A percentile compares a stretch with the other conserved stretches of the same genome.
These are phyloP conservation scores for Accipiter cooperii DNA, from an alignment of 2,113 vertebrate genomes.

Conservation along the genomic window DNA sequence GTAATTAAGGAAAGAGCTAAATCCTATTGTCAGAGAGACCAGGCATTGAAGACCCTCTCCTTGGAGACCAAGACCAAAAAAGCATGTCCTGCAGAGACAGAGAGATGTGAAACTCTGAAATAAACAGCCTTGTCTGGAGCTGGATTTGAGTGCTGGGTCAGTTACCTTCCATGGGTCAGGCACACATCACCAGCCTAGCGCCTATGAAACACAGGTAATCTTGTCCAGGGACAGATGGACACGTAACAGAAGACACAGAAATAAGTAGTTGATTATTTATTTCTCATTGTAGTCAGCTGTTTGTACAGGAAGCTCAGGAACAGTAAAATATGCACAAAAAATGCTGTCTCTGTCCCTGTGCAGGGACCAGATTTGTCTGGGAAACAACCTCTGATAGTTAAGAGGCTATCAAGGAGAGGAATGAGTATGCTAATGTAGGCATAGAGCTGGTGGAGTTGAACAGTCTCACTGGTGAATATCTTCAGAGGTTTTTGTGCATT, in stretches of 20 bases:
- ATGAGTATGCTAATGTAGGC: neutral
- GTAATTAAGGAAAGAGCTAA: neutral
- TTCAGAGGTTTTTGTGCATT: neutral
- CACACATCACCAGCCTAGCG: neutral
- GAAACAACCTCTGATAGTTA: neutral
- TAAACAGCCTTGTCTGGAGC: neutral
- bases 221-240: neutral
- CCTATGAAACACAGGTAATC: neutral
- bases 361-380: neutral
- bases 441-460: neutral
- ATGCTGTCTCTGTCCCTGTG: neutral
- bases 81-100: neutral
- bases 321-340: neutral
- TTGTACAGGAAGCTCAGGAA: neutral
- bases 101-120: neutral
- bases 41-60: neutral
- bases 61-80: neutral
- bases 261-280: neutral
- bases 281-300: neutral
- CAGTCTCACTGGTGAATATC: neutral
- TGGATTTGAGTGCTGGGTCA: neutral
- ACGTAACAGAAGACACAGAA: neutral
- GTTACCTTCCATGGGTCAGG: neutral
- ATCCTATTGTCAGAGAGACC: neutral
- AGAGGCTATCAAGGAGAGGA: neutral